phyloP scores from a whole-genome alignment of 2,113 vertebrate genomes.

The Chloebia gouldiae region DNA sequence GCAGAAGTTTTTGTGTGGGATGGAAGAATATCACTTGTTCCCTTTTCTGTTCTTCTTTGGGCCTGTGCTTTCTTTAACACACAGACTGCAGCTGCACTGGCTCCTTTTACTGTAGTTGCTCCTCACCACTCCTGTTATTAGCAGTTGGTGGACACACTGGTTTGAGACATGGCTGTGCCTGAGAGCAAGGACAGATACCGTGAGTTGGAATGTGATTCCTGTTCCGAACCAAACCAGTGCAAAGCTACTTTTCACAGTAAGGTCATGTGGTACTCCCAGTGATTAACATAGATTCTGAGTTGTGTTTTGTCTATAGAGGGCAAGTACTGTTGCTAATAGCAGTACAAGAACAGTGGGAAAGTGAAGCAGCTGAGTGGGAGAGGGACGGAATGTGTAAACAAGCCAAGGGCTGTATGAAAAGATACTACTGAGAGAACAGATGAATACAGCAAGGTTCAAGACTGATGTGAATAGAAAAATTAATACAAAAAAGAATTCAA shows the following conservation, averaged over 20 bases:
- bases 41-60: not conserved
- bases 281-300: not conserved
- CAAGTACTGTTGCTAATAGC: not conserved
- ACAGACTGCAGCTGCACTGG: not conserved
- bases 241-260: not conserved
- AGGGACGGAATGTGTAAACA: conserved; percentile 1
- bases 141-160: not conserved
- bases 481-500: not conserved
- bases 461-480: not conserved
- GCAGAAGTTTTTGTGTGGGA: not conserved
- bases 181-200: not conserved
- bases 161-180: not conserved
- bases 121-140: accelerated
- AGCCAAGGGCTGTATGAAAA: not conserved
- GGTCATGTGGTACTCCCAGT: not conserved
- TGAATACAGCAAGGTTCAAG: not conserved
- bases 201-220: not conserved
- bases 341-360: not conserved
- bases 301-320: not conserved
- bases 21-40: not conserved
- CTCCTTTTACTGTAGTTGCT: not conserved
- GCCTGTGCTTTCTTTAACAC: not conserved
- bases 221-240: not conserved
- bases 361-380: not conserved
- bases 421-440: not conserved